Conservation (phyloP, 1,140 invertebrate species). For the Drosophila trapezifrons region DNA sequence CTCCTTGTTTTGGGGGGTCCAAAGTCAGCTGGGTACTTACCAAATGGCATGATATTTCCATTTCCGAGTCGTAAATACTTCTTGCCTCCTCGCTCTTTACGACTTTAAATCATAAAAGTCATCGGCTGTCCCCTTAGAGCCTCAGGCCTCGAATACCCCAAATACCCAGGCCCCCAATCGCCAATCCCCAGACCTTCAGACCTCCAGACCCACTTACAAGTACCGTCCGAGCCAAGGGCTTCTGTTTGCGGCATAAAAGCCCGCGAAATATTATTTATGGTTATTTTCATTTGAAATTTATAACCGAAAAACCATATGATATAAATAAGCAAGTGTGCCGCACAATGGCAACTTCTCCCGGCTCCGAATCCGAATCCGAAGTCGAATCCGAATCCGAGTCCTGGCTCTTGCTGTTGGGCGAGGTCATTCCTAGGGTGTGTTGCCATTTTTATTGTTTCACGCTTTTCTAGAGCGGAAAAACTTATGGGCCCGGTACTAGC, state of each 20-base stretch:
- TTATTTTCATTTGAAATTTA: conserved; percentile 79
- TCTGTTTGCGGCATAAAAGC: conserved; percentile 69
- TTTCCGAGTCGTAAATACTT: conserved; percentile 78
- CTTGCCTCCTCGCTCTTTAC: conserved; percentile 62
- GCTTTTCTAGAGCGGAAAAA: conserved; percentile 15
- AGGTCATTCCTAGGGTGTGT: conserved; percentile 19
- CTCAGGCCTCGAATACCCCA: neutral
- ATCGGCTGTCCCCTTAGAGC: conserved; percentile 53
- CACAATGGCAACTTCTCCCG: conserved; percentile 32
- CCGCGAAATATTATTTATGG: conserved; percentile 78
- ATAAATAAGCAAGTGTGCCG: conserved; percentile 61
- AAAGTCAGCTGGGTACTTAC: conserved; percentile 64
- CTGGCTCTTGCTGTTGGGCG: neutral
- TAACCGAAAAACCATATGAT: conserved; percentile 74
- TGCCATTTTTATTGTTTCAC: conserved; percentile 29
- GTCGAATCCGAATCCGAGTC: neutral
- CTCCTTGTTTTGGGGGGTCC: neutral
- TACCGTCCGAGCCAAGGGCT: conserved; percentile 32
- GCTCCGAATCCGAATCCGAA: conserved; percentile 1
- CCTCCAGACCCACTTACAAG: conserved; percentile 26
- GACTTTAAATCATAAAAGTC: conserved; percentile 80
- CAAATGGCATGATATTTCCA: conserved; percentile 68
- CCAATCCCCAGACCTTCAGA: conserved; percentile 1
- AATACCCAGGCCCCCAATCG: neutral
- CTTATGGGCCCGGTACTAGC: conserved; percentile 6